Evolutionary conservation across 2,888 invertebrate species (phyloP).

Genomic region (Ditula angustiorana): DNA sequence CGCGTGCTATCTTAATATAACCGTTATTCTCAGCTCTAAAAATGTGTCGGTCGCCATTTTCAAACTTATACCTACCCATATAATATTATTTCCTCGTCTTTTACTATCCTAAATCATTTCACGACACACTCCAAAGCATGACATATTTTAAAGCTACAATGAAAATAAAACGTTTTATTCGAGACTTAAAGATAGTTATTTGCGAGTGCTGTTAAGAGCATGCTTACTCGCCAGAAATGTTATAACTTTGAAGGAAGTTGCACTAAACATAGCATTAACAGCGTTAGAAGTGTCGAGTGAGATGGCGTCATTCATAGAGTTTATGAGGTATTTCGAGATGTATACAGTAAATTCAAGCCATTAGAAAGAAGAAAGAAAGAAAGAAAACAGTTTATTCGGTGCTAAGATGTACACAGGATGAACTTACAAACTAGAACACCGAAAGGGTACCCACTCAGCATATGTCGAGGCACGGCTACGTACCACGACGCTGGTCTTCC

Average conservation of each 20-base stretch:
- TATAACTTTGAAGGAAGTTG: background rate
- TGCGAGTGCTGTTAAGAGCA: background rate
- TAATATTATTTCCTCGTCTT: background rate
- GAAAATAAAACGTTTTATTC: constrained; percentile 4
- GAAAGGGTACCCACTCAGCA: no score
- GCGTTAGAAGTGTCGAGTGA: background rate
- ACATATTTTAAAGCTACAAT: background rate
- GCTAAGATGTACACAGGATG: no score
- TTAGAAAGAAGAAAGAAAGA: background rate
- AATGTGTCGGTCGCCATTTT: no score
- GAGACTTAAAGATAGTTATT: background rate
- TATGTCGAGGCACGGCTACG: no score
- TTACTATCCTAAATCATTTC: background rate
- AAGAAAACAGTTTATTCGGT: no score
- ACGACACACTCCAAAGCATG: background rate
- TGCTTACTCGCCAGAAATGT: background rate
- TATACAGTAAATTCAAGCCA: background rate
- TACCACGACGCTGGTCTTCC: no score
- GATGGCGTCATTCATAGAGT: background rate
- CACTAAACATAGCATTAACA: background rate
- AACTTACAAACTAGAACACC: no score
- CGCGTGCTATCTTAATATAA: no score
- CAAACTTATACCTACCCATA: no score
- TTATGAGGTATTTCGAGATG: background rate
- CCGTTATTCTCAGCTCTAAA: no score